Evolutionary conservation across 1,140 invertebrate genomes (phyloP), one percentile per base, ranked within the genome.

Genomic region (Rhizoglyphus robini): DNA sequence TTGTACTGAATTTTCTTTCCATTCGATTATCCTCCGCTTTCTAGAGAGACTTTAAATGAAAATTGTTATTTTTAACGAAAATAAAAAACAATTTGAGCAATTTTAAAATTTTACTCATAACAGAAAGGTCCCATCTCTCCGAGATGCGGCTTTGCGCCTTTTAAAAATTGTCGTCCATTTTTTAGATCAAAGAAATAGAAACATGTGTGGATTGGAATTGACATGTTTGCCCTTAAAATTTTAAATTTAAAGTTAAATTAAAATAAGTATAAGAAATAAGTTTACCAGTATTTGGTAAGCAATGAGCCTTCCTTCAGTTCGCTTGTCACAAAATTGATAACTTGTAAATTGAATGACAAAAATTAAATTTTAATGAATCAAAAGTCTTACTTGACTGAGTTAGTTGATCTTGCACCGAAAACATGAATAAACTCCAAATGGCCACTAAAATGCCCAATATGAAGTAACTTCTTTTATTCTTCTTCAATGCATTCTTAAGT

Each of bases 361-460:
- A 11, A 8, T 32, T 54, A 32, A 54, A 32, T 8, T 54, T 23
- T 11, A 5, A 32, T 8, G 5, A 54, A 11, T 54, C 20, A n/a
- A 11, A 8, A 25, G 8, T 54, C 51, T 27, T 54, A 54, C 51
- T 20, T 23, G 31, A 27, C 23, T 32, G 51, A 32, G 23, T 54
- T 15, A 54, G 8, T 32, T 5, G 15, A 54, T 54, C 51, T 32
- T 54, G 51, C 8, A 32, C 51, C 8, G 23, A 11, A 20, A 54
- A 54, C 51, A 54, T 54, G 51, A 54, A 54, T 25, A 54, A 32
- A 54, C 51, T 54, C n/a, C n/a, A n/a, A n/a, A n/a, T n/a, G n/a
- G n/a, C n/a, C n/a, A n/a, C n/a, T n/a, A n/a, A n/a, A n/a, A n/a
- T n/a, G n/a, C n/a, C n/a, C n/a, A n/a, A n/a, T n/a, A n/a, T n/a